Base-by-base conservation (phyloP, 2,888 invertebrate species). In the Chromoteleia sp. region DNA sequence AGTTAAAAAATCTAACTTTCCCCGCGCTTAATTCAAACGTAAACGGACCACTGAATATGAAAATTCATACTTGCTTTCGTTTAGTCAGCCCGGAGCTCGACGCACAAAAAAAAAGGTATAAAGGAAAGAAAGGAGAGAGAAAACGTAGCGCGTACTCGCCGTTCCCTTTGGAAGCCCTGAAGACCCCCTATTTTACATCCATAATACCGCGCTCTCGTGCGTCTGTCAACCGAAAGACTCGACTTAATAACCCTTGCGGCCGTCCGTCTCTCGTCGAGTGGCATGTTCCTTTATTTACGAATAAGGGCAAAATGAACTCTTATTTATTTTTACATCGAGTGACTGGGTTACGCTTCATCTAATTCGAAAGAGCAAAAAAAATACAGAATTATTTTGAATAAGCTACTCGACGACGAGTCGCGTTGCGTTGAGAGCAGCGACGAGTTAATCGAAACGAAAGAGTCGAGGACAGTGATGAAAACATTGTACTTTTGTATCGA, bases 271-370 rank as follows among this genome's bases (percentile, higher is more conserved):
- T 74, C 59, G 77, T 84, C 77, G 74, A 86, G 82, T 81, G 80
- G 79, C 73, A 52, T 67, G 71, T 77, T 79, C 80, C 82, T 84
- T 86, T 86, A 84, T 85, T 85, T 84, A 83, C 82, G 81, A 81
- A 73, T 33, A 73, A 83, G 43, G 63, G 67, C 50, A 61, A 73
- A 58, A 75, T 41, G 61, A 79, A 81, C 75, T 78, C 81, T 81
- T 74, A 81, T 81, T 73, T 81, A 81, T 77, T 77, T 81, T 68
- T 58, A 77, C 77, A 74, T 58, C 29, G 56, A 14, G 7, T 52
- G 48, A 67, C 36, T 54, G 25, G 33, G 54, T 81, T 76, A 76
- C 61, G 73, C 65, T 73, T 76, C 81, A 70, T 77, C 63, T 63
- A 54, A 70, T 54, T 45, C 52, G 52, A 52, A 63, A 61, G 29